Conservation (phyloP, 2,797 vertebrate genomes). For the Xyrichtys novacula region DNA sequence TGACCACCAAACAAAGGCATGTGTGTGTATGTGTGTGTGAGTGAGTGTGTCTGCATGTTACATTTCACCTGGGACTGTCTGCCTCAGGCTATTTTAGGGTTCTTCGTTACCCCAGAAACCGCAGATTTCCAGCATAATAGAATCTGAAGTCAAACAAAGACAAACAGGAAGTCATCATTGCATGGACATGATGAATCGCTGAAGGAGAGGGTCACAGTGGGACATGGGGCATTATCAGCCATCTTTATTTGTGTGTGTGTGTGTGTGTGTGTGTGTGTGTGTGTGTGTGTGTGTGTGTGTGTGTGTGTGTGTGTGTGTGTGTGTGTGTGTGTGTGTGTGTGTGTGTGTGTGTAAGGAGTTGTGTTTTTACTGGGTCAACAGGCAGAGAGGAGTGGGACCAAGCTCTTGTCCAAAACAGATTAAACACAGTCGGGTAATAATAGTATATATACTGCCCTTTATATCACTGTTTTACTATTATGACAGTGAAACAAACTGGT, state of each 20-base stretch:
- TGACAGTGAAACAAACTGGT: no score
- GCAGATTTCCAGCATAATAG: neutral
- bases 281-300: neutral
- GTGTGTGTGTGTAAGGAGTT: neutral
- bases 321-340: neutral
- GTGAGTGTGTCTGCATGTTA: neutral
- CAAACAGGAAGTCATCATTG: conserved; percentile 18
- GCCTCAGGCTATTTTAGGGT: conserved; percentile 11
- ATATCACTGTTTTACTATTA: no score
- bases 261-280: no score
- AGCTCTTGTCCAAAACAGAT: no score
- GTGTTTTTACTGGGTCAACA: neutral
- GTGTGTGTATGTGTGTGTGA: neutral
- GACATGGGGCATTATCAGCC: neutral
- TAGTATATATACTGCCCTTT: no score
- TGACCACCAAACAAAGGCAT: neutral
- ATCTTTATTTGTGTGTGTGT: neutral
- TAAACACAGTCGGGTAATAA: no score
- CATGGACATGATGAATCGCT: neutral
- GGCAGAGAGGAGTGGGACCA: neutral
- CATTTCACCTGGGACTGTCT: conserved; percentile 31
- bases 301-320: neutral
- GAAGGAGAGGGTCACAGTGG: neutral
- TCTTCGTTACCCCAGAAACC: neutral
- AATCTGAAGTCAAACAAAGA: neutral